Conservation (phyloP, 2,888 invertebrate species). For the Drosophila melanosoma region DNA sequence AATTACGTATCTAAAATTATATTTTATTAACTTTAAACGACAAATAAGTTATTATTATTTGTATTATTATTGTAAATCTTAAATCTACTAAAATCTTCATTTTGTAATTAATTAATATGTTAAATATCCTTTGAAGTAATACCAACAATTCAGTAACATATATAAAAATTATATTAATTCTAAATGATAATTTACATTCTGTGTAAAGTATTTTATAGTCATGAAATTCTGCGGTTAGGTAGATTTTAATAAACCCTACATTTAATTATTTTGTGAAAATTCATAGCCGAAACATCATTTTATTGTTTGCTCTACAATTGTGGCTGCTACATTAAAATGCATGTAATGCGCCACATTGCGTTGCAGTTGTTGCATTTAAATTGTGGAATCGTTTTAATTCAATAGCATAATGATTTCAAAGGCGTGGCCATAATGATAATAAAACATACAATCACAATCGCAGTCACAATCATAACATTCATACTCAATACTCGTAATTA, state of each 20-base stretch:
- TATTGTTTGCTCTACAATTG: conserved; percentile 62
- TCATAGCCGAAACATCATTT: conserved; percentile 52
- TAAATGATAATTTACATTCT: background rate
- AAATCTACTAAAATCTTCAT: background rate
- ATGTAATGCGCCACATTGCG: conserved; percentile 32
- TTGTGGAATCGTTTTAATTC: conserved; percentile 38
- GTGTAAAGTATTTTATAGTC: background rate
- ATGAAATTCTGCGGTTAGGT: background rate
- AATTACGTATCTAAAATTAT: background rate
- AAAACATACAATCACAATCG: conserved; percentile 23
- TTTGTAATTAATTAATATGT: background rate
- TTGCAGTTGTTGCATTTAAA: conserved; percentile 32
- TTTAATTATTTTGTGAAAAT: conserved; percentile 68
- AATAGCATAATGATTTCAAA: conserved; percentile 24
- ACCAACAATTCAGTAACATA: background rate
- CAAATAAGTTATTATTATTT: background rate
- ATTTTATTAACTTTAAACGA: background rate
- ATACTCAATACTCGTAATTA: conserved; percentile 23
- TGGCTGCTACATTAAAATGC: conserved; percentile 60
- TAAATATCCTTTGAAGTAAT: background rate
- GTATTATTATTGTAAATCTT: background rate
- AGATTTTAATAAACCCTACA: conserved; percentile 36
- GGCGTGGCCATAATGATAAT: conserved; percentile 40
- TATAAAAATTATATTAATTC: background rate
- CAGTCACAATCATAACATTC: conserved; percentile 36